phyloP scores from a whole-genome alignment of 1,140 invertebrate species.

The Bombus consobrinus region DNA sequence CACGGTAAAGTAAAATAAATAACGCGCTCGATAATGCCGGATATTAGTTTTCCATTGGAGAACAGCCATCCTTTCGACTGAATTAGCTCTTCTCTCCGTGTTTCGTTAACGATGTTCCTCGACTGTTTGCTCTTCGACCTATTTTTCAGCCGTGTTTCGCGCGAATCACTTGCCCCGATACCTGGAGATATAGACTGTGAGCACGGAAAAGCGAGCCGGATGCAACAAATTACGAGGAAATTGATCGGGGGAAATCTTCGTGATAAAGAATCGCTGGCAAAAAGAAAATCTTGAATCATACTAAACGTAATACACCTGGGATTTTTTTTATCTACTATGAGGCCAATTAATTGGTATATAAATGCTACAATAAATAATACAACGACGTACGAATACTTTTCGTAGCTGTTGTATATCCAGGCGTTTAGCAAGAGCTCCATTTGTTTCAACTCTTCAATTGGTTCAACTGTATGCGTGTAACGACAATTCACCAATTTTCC shows the following conservation, averaged over 20 bases:
- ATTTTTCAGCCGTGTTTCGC: neutral
- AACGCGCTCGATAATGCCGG: constrained; percentile 49
- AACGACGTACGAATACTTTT: no score
- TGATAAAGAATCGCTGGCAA: neutral
- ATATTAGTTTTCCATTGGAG: constrained; percentile 60
- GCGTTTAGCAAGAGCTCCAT: no score
- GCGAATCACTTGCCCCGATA: neutral
- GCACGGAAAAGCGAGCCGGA: neutral
- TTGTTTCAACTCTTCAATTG: no score
- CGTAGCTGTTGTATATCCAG: no score
- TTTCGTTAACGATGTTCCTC: constrained; percentile 41
- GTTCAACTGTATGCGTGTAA: no score
- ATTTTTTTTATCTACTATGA: no score
- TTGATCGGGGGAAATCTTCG: neutral
- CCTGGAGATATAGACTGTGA: neutral
- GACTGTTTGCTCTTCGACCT: constrained; percentile 31
- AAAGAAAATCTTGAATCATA: no score
- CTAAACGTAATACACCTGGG: no score
- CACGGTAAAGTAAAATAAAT: constrained; percentile 53
- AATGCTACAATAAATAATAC: no score
- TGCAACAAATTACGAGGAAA: neutral
- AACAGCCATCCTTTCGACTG: constrained; percentile 36
- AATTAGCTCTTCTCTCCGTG: constrained; percentile 1
- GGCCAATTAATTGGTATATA: no score
- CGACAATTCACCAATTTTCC: no score